phyloP scores from a whole-genome alignment of 1,140 invertebrate genomes.

The Dendrolimus punctatus region DNA sequence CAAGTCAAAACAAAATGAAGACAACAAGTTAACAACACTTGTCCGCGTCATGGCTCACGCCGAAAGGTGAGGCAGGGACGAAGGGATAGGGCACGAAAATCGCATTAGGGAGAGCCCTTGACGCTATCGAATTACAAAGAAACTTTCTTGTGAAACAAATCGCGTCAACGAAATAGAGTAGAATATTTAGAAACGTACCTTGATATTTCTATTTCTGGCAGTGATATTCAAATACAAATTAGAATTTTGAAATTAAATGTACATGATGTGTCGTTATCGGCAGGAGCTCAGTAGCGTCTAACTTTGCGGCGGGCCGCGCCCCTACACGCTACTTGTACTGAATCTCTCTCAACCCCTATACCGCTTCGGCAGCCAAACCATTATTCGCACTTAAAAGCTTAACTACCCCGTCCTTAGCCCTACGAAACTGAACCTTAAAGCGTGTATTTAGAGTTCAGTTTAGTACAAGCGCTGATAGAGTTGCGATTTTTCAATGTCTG shows the following conservation, averaged over 20 bases:
- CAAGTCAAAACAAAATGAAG: slow-evolving; percentile 50
- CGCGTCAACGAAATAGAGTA: background rate
- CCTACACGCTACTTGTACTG: slow-evolving; percentile 70
- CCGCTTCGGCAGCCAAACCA: slow-evolving; percentile 57
- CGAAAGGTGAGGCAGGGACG: slow-evolving; percentile 4
- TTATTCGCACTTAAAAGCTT: slow-evolving; percentile 23
- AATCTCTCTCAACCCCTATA: slow-evolving; percentile 67
- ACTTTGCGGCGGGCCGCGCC: slow-evolving; percentile 71
- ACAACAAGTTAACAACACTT: slow-evolving; percentile 64
- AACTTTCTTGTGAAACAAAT: slow-evolving; percentile 15
- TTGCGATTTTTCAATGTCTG: slow-evolving; percentile 50
- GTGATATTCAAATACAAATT: slow-evolving; percentile 21
- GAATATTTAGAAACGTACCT: slow-evolving; percentile 1
- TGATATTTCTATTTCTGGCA: background rate
- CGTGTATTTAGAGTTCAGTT: slow-evolving; percentile 19
- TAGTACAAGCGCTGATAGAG: background rate
- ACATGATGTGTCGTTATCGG: slow-evolving; percentile 55
- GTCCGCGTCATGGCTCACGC: slow-evolving; percentile 34
- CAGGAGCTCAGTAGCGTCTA: slow-evolving; percentile 65
- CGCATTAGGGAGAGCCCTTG: slow-evolving; percentile 42
- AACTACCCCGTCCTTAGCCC: slow-evolving; percentile 8
- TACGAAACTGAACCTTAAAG: slow-evolving; percentile 19
- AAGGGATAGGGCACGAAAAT: slow-evolving; percentile 35
- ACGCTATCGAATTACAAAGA: slow-evolving; percentile 47
- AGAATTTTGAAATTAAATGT: slow-evolving; percentile 34